These are phyloP conservation scores for Acrocyrtus sp. DNA, from an alignment of 2,888 invertebrate species.

Conservation along the genomic window DNA sequence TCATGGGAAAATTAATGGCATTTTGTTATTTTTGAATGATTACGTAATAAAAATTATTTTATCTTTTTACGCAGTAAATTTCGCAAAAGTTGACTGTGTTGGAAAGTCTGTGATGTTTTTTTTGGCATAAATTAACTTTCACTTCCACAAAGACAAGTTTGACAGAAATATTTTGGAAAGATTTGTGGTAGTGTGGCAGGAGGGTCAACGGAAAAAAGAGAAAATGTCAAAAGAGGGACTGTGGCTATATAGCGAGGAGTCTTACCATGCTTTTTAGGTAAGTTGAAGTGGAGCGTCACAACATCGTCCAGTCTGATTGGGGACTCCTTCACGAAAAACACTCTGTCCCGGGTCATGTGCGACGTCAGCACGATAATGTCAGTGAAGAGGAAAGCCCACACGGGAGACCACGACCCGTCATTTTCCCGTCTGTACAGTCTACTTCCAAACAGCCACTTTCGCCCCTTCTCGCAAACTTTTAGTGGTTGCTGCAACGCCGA, in stretches of 20 bases:
- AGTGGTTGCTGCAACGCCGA: constrained; percentile 56
- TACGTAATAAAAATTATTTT: too few species aligned
- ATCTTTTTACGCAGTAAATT: too few species aligned
- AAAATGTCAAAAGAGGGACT: not conserved
- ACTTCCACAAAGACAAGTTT: too few species aligned
- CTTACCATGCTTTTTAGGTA: constrained; percentile 61
- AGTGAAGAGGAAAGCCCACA: constrained; percentile 62
- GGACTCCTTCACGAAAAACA: constrained; percentile 62
- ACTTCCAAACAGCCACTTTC: constrained; percentile 62
- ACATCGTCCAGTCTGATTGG: constrained; percentile 61
- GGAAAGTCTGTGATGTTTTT: too few species aligned
- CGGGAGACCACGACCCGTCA: constrained; percentile 62
- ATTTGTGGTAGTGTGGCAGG: not conserved
- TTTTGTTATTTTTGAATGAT: too few species aligned
- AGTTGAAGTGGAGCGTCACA: constrained; percentile 62
- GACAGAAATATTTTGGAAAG: too few species aligned
- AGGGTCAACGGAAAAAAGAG: not conserved
- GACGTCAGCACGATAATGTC: constrained; percentile 62
- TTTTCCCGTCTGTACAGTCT: constrained; percentile 58
- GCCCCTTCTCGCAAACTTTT: constrained; percentile 61
- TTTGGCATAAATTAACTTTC: too few species aligned
- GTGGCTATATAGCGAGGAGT: too few species aligned
- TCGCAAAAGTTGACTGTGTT: too few species aligned
- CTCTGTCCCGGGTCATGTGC: constrained; percentile 62
- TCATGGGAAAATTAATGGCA: too few species aligned